Conservation (phyloP, 2,797 vertebrate genomes). For the Aldrovandia affinis region DNA sequence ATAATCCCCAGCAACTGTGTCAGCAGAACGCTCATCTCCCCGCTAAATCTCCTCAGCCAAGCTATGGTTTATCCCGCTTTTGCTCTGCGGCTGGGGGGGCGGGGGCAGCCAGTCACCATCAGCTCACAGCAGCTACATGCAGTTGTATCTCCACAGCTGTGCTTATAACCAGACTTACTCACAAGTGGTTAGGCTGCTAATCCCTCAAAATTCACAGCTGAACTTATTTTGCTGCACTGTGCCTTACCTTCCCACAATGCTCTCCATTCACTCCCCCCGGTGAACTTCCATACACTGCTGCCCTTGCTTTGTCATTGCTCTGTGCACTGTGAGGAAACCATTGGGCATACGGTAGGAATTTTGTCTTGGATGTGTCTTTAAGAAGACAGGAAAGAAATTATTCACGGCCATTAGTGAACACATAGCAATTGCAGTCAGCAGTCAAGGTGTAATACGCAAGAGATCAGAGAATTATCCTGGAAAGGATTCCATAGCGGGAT, state of each 20-base stretch:
- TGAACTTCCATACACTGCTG: background rate
- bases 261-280: background rate
- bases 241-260: background rate
- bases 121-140: background rate
- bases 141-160: no score
- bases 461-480: background rate
- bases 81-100: background rate
- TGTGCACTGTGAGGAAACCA: background rate
- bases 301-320: background rate
- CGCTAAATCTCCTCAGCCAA: background rate
- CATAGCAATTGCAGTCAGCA: no score
- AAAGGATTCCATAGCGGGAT: background rate
- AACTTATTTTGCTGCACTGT: background rate
- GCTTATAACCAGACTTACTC: no score
- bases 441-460: slow-evolving; percentile 1
- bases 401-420: background rate
- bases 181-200: background rate
- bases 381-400: background rate
- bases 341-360: background rate
- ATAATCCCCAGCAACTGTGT: background rate
- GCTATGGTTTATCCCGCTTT: background rate
- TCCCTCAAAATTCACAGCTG: slow-evolving; percentile 6
- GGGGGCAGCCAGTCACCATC: background rate
- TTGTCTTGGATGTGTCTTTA: background rate
- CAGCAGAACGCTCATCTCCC: background rate